Base-by-base conservation (phyloP, 2,113 vertebrate species). In the Ellobius talpinus region DNA sequence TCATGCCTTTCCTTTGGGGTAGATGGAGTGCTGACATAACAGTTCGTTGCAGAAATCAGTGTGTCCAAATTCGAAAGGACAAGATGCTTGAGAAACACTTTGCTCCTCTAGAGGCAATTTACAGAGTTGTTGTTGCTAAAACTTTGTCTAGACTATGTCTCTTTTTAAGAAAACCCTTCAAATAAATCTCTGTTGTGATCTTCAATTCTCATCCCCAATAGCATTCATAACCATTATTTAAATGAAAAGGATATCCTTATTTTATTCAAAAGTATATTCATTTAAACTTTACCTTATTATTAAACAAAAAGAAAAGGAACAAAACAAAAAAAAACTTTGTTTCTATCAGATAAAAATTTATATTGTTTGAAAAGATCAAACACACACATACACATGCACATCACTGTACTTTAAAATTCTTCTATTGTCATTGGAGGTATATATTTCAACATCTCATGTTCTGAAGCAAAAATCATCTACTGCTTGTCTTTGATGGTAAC, bases 1-100 rank as follows among this genome's bases (percentile, higher is more conserved):
- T 97, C 92, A 95, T 72, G 76, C 72, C 95, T 95, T 95, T 87
- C 91, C 94, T 94, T 63, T 88, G 89, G 82, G 82, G 14, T 95
- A 96, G 85, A 96, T 86, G 89, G 96, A 96, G 31, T 97, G 97
- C 97, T 98, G 96, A 98, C 94, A 95, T 95, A 97, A 93, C 86
- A 91, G 45, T 96, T 97, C 31, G 45, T 68, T 96, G 70, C 11
- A 65, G 91, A 97, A 94, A 96, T 95, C 95, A 96, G 84, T 90
- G 77, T 93, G 79, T 89, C 97, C 89, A 93, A 97, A 97, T 89
- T 77, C 85, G 93, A 97, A 98, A 96, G 84, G 93, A 97, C 84
- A 96, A 96, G 90, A 55, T 91, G 90, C 70, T 98, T 97, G 87
- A 92, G 63, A 96, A 91, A 92, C 16, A 74, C 13, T 95, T 95